A percentile compares a stretch with the other conserved stretches of the same genome.
Conservation (phyloP, 1,140 invertebrate species). For the Drosophila tropicalis region DNA sequence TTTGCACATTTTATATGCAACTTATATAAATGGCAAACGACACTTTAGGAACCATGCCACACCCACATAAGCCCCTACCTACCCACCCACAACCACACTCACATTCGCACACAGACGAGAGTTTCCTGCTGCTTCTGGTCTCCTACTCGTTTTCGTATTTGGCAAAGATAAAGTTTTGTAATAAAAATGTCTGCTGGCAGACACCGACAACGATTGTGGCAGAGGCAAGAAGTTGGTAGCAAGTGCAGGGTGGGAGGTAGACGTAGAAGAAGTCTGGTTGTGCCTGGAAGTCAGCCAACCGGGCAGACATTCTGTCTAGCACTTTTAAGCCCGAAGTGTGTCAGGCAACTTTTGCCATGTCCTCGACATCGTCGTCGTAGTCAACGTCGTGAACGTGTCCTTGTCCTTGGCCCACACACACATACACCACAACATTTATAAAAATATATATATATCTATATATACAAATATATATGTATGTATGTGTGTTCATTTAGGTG, state of each 20-base stretch:
- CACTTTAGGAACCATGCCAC: conserved; percentile 37
- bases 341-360: conserved; percentile 74
- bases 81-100: conserved; percentile 1
- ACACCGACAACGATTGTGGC: conserved; percentile 26
- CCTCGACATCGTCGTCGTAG: conserved; percentile 57
- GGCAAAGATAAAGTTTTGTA: conserved; percentile 82
- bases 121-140: conserved; percentile 36
- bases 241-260: neutral
- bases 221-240: neutral
- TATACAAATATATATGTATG: conserved; percentile 39
- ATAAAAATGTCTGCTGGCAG: conserved; percentile 78
- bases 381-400: conserved; percentile 64
- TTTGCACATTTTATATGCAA: conserved; percentile 77
- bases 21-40: conserved; percentile 72
- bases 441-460: conserved; percentile 39
- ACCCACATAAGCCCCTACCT: neutral
- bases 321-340: conserved; percentile 72
- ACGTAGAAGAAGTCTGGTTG: conserved; percentile 32
- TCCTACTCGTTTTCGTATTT: conserved; percentile 65
- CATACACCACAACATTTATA: conserved; percentile 48
- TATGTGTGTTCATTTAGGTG: conserved; percentile 5
- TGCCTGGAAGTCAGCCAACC: conserved; percentile 40
- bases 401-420: conserved; percentile 75
- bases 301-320: conserved; percentile 75
- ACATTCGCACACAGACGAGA: neutral